phyloP scores from a whole-genome alignment of 2,113 vertebrate species.

The Microtus richardsoni region DNA sequence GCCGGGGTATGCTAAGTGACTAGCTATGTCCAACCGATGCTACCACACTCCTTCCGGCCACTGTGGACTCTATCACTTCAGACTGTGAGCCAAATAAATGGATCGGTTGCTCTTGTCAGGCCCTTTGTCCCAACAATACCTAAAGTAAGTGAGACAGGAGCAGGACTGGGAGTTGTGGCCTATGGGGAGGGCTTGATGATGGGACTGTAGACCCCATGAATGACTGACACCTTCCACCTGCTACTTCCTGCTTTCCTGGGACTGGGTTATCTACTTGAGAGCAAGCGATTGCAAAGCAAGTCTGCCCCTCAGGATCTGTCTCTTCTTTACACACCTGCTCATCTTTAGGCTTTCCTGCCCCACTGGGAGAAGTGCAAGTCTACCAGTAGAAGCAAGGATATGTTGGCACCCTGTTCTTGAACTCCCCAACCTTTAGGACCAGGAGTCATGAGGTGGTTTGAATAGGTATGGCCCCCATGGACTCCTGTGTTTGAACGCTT shows the following conservation, averaged over 20 bases:
- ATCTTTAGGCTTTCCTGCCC: neutral
- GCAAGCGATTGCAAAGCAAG: neutral
- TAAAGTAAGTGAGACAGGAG: neutral
- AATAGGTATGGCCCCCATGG: neutral
- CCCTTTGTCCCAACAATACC: neutral
- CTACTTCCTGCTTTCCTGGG: neutral
- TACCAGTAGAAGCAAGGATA: neutral
- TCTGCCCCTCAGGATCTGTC: too few relatives aligned
- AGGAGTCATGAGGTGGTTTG: neutral
- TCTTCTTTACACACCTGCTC: neutral
- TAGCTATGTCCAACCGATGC: neutral
- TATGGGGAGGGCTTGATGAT: neutral
- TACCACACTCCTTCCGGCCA: neutral
- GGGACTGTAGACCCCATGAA: neutral
- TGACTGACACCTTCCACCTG: neutral
- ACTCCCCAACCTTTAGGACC: neutral
- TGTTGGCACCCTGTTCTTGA: neutral
- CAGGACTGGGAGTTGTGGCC: neutral
- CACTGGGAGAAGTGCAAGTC: neutral
- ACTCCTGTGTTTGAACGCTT: neutral
- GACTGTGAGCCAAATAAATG: neutral
- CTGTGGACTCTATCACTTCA: neutral
- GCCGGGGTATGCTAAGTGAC: neutral
- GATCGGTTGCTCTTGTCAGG: neutral
- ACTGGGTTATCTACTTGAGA: neutral